A percentile compares a stretch with the other conserved stretches of the same genome.
Conservation (phyloP, 2,888 invertebrate genomes). For the Timema cristinae region DNA sequence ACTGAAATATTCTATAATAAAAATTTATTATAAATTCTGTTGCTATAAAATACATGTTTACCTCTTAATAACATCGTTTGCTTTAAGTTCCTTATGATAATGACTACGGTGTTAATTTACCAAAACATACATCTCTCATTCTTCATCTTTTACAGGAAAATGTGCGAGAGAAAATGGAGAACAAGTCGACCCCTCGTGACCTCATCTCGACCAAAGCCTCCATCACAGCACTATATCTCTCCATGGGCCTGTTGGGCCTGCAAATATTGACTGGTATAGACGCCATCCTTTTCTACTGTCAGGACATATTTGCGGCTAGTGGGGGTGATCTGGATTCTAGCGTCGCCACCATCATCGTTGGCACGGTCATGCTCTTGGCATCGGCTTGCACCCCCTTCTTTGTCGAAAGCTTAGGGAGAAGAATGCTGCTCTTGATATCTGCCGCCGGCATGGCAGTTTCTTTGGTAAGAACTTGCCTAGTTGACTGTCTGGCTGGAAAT, state of each 20-base stretch:
- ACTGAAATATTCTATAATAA: no score
- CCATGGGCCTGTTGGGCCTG: slow-evolving; percentile 68
- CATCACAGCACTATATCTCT: slow-evolving; percentile 71
- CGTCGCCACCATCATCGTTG: slow-evolving; percentile 58
- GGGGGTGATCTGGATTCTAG: not conserved
- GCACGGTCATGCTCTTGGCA: slow-evolving; percentile 66
- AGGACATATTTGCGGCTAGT: slow-evolving; percentile 58
- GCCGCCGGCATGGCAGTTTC: not conserved
- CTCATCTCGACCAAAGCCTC: slow-evolving; percentile 63
- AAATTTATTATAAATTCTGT: no score
- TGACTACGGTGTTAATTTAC: not conserved
- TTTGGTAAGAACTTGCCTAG: not conserved
- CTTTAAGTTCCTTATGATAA: no score
- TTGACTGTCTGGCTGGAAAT: no score
- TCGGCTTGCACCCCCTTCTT: slow-evolving; percentile 62
- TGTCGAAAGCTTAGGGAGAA: not conserved
- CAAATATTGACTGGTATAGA: slow-evolving; percentile 84
- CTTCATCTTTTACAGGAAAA: slow-evolving; percentile 34
- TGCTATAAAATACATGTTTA: no score
- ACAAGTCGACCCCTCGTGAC: slow-evolving; percentile 48
- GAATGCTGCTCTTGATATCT: not conserved
- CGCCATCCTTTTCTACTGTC: slow-evolving; percentile 69
- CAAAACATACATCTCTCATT: no score
- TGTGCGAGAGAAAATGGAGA: slow-evolving; percentile 44
- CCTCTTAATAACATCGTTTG: no score